Evolutionary conservation across 1,140 invertebrate genomes (phyloP).

Genomic region (Neodiprion fabricii): DNA sequence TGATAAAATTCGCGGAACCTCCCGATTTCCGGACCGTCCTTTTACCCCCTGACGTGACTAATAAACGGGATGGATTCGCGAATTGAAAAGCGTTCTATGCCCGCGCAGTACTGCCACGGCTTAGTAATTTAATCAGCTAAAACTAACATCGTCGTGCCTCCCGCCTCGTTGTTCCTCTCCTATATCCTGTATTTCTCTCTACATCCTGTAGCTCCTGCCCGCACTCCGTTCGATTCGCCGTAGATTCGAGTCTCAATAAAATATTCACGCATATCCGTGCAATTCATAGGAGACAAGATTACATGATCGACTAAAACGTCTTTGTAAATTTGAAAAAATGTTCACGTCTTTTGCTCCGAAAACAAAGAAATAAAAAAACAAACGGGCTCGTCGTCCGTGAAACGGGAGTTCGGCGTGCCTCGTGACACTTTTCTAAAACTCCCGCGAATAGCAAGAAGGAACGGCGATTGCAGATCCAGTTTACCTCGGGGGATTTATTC

Average conservation of each 20-base stretch:
- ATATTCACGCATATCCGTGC: conserved; percentile 33
- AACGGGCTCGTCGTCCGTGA: no score
- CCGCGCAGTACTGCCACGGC: conserved; percentile 52
- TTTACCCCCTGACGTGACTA: conserved; percentile 38
- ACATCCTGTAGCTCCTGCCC: conserved; percentile 37
- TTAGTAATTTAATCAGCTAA: conserved; percentile 64
- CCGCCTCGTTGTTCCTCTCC: conserved; percentile 29
- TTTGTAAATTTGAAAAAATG: neutral
- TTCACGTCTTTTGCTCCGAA: neutral
- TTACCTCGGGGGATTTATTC: no score
- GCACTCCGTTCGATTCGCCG: conserved; percentile 29
- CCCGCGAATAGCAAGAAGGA: no score
- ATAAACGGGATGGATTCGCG: conserved; percentile 58
- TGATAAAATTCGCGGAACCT: no score
- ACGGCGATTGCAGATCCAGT: no score
- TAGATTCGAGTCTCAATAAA: conserved; percentile 35
- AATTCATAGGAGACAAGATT: conserved; percentile 45
- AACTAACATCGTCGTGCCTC: conserved; percentile 53
- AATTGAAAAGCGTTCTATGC: conserved; percentile 52
- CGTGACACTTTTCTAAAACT: no score
- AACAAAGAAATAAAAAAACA: neutral
- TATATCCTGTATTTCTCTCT: conserved; percentile 36
- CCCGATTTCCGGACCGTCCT: no score
- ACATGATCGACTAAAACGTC: conserved; percentile 60
- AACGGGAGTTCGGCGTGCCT: no score